Evolutionary conservation across 2,113 vertebrate species (phyloP).

Genomic region (Toxotes jaculatrix): DNA sequence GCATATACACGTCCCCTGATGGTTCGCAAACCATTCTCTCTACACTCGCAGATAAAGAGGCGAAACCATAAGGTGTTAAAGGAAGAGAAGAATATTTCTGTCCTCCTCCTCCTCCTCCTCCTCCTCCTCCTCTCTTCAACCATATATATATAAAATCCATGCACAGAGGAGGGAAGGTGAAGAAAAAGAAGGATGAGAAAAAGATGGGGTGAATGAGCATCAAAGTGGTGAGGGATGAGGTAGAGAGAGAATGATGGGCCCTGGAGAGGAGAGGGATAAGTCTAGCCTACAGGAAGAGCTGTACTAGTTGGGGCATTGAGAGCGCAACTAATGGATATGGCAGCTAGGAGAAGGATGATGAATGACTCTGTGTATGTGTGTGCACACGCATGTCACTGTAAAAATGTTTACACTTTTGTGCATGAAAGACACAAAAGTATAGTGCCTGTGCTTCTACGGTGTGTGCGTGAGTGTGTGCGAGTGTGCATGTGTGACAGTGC

Average conservation of each 20-base stretch:
- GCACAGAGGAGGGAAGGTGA: constrained; percentile 25
- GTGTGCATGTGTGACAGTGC: constrained; percentile 21
- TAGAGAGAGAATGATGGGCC: constrained; percentile 34
- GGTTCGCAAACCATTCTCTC: constrained; percentile 12
- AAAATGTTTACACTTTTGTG: constrained; percentile 60
- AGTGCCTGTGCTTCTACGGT: constrained; percentile 7
- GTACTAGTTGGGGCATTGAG: constrained; percentile 70
- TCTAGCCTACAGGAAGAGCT: constrained; percentile 72
- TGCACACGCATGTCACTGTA: constrained; percentile 26
- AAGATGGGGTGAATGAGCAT: constrained; percentile 58
- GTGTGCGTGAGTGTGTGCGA: constrained; percentile 27
- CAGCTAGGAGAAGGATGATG: constrained; percentile 78
- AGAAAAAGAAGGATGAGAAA: constrained; percentile 36
- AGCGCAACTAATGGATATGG: constrained; percentile 77
- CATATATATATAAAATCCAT: constrained; percentile 16
- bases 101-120: neutral
- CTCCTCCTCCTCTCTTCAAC: constrained; percentile 19
- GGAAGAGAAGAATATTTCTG: constrained; percentile 16
- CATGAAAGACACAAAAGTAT: constrained; percentile 53
- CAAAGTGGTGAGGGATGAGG: constrained; percentile 54
- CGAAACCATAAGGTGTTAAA: constrained; percentile 4
- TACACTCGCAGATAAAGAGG: constrained; percentile 18
- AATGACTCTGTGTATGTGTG: constrained; percentile 56
- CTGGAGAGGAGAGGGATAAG: constrained; percentile 58
- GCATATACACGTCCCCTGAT: constrained; percentile 10